Evolutionary conservation across 2,888 invertebrate species (phyloP).

Genomic region (Agrochola circellaris): DNA sequence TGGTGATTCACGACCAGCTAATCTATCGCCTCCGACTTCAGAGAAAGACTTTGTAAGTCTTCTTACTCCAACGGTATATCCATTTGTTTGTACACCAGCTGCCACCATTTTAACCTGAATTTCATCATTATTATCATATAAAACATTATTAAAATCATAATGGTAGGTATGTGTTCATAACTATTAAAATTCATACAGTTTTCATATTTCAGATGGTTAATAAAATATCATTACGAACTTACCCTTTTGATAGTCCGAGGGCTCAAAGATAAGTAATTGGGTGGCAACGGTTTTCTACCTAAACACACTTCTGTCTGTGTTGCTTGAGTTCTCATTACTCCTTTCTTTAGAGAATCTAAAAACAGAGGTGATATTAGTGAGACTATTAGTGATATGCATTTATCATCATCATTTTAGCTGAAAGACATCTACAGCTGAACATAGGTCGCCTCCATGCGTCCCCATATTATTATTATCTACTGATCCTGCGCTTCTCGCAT

Average conservation of each 20-base stretch:
- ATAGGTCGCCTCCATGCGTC: not conserved
- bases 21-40: conserved; percentile 91
- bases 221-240: conserved; percentile 65
- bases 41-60: conserved; percentile 96
- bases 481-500: not conserved
- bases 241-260: conserved; percentile 95
- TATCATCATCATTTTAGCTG: not conserved
- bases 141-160: not conserved
- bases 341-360: conserved; percentile 95
- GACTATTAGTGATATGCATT: not conserved
- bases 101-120: conserved; percentile 95
- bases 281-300: conserved; percentile 93
- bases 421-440: not conserved
- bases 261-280: conserved; percentile 93
- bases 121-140: not conserved
- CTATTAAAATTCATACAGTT: not conserved
- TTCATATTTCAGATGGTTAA: not conserved
- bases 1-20: conserved; percentile 79
- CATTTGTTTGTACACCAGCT: conserved; percentile 97
- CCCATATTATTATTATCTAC: not conserved
- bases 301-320: conserved; percentile 96
- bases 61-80: conserved; percentile 91
- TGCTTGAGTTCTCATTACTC: conserved; percentile 97
- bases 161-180: not conserved
- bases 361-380: conserved; percentile 61